Conservation (phyloP, 2,797 vertebrate species). For the Silurus aristotelis region DNA sequence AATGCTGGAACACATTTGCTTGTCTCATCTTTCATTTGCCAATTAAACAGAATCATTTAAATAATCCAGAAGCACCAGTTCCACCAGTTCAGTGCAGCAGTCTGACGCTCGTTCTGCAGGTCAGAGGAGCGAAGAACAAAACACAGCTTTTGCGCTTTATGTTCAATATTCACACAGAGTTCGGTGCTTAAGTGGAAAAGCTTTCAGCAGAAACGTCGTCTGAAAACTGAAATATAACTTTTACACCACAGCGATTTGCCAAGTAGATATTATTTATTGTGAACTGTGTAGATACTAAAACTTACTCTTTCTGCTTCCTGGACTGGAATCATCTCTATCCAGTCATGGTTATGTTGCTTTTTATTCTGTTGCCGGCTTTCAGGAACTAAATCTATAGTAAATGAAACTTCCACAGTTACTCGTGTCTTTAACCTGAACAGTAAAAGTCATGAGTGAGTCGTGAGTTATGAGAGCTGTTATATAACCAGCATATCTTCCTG, state of each 20-base stretch:
- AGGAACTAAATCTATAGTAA: background rate
- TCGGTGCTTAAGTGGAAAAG: too few species aligned
- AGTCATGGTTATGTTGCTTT: background rate
- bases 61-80: constrained; percentile 32
- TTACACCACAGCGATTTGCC: background rate
- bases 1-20: constrained; percentile 14
- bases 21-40: constrained; percentile 1
- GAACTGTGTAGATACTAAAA: too few species aligned
- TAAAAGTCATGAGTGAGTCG: too few species aligned
- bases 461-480: background rate
- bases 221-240: too few species aligned
- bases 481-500: background rate
- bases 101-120: background rate
- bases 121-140: too few species aligned
- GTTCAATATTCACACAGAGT: too few species aligned
- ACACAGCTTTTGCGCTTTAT: too few species aligned
- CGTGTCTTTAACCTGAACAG: too few species aligned
- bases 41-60: constrained; percentile 4
- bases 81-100: constrained; percentile 6
- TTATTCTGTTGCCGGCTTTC: background rate
- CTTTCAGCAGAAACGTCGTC: too few species aligned
- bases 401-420: too few species aligned
- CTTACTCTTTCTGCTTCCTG: background rate
- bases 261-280: background rate
- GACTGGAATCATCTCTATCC: background rate